Evolutionary conservation across 2,888 invertebrate genomes (phyloP), one percentile per base, ranked within the genome.

Genomic region (Drosophila engyochracea): DNA sequence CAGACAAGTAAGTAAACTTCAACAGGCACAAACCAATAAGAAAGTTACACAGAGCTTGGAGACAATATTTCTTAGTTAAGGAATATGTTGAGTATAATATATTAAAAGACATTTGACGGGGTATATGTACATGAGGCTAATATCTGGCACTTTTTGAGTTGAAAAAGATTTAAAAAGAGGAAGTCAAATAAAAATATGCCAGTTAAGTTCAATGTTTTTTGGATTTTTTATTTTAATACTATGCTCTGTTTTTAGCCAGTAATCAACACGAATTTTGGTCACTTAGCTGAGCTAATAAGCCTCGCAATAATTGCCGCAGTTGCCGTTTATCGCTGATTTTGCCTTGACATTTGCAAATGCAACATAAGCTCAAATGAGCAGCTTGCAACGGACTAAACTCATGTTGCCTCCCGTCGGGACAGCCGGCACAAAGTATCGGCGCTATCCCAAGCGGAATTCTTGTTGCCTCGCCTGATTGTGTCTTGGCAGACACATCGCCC

Each of bases 221-320:
- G 39, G 39, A 19, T 19, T 4, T 0, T 1, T 35, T 3, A 19
- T 2, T 9, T 39, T 19, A 44, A 14, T 1, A 44, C 44, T 1
- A 44, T 6, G 6, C 22, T 44, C 3, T 6, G 7, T 5, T 44
- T 14, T 22, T 9, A 7, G 14, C 44, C 22, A 44, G 12, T 12
- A 66, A 59, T 55, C 71, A 66, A 71, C 35, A 41, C 52, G 31
- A 60, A 52, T 49, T 35, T 68, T 59, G 66, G 68, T 67, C 73
- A 78, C 75, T 78, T 78, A 69, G 59, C 81, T 66, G 70, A 81
- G 75, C 83, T 86, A 82, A 86, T 84, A 77, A 75, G 84, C 79
- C 55, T 47, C 55, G 49, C 52, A 74, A 63, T 65, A 79, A 68
- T 70, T 70, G 71, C 52, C 28, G 30, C 39, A 68, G 28, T 41